These are phyloP conservation scores for Uria lomvia DNA, from an alignment of 2,113 vertebrate genomes.

Conservation along the genomic window DNA sequence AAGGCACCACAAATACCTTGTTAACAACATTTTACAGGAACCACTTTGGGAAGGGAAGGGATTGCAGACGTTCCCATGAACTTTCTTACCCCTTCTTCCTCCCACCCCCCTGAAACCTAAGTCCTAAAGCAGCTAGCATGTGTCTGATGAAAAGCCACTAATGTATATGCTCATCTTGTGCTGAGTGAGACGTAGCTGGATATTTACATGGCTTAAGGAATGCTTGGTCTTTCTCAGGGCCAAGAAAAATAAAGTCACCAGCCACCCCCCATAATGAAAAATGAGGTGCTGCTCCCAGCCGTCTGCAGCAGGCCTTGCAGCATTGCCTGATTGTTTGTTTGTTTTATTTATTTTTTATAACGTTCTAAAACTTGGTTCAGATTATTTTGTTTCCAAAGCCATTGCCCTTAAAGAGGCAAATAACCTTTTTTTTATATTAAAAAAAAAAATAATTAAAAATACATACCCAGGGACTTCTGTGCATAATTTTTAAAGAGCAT, in stretches of 20 bases:
- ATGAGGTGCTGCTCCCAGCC: constrained; percentile 37
- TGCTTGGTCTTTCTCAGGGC: constrained; percentile 29
- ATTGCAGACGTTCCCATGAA: neutral
- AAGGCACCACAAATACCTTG: neutral
- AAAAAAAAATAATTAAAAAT: neutral
- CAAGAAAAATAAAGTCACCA: constrained; percentile 56
- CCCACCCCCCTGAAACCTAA: neutral
- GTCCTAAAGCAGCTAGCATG: neutral
- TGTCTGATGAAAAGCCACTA: neutral
- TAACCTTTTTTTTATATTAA: neutral
- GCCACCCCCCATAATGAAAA: constrained; percentile 2
- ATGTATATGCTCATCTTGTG: neutral
- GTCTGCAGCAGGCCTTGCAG: neutral
- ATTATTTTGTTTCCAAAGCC: constrained; percentile 7
- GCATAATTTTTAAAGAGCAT: neutral
- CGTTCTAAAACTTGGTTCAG: neutral
- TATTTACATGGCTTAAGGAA: constrained; percentile 15
- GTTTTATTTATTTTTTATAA: neutral
- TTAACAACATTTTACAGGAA: neutral
- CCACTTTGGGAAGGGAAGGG: neutral
- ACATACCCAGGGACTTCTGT: neutral
- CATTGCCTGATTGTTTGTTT: constrained; percentile 12
- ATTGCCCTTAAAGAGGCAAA: neutral
- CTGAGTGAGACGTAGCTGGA: neutral
- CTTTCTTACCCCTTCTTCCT: neutral